A percentile compares a stretch with the other conserved stretches of the same genome.
Evolutionary conservation across 1,140 invertebrate genomes (phyloP).

Genomic region (Danaus melanippus): DNA sequence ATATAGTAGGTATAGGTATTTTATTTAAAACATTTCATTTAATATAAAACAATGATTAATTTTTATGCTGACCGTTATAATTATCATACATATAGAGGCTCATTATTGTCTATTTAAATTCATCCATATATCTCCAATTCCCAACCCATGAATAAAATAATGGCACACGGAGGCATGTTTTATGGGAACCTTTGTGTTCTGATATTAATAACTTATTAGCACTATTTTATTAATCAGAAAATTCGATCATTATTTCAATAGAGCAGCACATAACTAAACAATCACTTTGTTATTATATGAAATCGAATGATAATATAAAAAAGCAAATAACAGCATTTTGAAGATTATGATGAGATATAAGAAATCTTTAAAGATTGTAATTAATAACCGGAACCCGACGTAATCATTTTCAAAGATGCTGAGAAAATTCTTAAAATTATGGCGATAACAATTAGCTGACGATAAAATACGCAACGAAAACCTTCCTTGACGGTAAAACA

Average conservation of each 20-base stretch:
- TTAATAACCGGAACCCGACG: constrained; percentile 1
- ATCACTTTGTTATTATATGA: no score
- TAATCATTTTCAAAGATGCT: constrained; percentile 3
- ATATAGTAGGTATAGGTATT: no score
- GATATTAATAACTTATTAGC: constrained; percentile 15
- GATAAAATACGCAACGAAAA: constrained; percentile 14
- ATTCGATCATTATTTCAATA: no score
- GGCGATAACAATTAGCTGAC: constrained; percentile 16
- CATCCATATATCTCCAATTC: constrained; percentile 29
- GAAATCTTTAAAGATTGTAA: not conserved
- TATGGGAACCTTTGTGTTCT: constrained; percentile 16
- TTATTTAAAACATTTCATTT: no score
- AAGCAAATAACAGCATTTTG: no score
- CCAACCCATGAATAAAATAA: constrained; percentile 25
- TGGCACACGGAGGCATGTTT: constrained; percentile 7
- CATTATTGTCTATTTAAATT: constrained; percentile 58
- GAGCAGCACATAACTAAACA: no score
- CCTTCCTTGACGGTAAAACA: constrained; percentile 14
- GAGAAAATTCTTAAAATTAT: constrained; percentile 12
- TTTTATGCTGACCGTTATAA: constrained; percentile 26
- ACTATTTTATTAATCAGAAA: constrained; percentile 3
- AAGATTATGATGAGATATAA: no score
- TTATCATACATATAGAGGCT: constrained; percentile 29
- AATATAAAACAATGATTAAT: constrained; percentile 12
- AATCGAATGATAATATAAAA: no score